These are phyloP conservation scores for Sitta carolinensis DNA, from an alignment of 2,797 vertebrate genomes.

Conservation along the genomic window DNA sequence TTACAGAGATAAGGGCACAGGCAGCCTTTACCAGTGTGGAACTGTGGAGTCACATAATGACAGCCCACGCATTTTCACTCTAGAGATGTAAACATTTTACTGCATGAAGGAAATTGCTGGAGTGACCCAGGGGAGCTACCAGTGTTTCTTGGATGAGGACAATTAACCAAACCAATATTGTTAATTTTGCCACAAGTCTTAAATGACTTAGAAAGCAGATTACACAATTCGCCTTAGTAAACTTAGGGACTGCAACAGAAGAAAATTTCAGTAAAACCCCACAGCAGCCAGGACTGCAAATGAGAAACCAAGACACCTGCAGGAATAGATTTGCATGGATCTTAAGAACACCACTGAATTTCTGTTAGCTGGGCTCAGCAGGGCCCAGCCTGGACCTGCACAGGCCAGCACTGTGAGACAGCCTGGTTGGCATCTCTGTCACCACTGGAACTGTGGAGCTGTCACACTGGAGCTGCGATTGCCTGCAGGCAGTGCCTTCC, in stretches of 20 bases:
- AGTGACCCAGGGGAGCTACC: constrained; percentile 11
- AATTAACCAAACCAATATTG: constrained; percentile 53
- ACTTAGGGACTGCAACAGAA: neutral
- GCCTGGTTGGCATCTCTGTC: fast-evolving
- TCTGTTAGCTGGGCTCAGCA: neutral
- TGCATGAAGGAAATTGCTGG: constrained; percentile 16
- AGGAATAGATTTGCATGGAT: neutral
- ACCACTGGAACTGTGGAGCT: neutral
- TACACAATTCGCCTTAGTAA: neutral
- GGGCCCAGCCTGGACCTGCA: neutral
- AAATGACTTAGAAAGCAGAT: constrained; percentile 42
- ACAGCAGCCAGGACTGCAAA: neutral
- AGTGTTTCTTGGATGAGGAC: neutral
- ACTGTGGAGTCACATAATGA: neutral
- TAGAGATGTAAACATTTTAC: neutral
- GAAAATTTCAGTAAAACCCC: neutral
- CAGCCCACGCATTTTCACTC: neutral
- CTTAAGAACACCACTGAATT: neutral
- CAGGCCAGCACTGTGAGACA: fast-evolving
- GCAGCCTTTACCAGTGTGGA: neutral
- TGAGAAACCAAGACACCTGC: neutral
- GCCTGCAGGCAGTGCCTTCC: neutral
- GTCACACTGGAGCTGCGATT: neutral
- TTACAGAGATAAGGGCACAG: neutral
- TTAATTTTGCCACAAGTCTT: constrained; percentile 51